Conservation (phyloP, 1,140 invertebrate species). For the Dryas iulia region DNA sequence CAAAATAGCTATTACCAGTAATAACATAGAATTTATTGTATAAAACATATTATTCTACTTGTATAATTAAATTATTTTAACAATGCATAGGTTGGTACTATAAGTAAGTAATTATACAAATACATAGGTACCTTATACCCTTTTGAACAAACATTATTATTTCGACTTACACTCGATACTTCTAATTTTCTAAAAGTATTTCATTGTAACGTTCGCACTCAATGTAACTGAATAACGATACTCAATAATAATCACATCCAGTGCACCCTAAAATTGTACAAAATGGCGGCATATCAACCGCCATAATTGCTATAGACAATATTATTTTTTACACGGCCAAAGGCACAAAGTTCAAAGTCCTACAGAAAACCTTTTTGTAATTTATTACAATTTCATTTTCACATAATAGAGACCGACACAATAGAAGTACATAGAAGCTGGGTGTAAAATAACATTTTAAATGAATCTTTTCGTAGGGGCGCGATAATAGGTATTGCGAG, state of each 20-base stretch:
- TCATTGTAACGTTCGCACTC: slow-evolving; percentile 44
- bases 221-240: slow-evolving; percentile 57
- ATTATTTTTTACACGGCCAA: slow-evolving; percentile 35
- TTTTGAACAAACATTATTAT: not conserved
- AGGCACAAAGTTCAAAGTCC: slow-evolving; percentile 47
- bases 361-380: slow-evolving; percentile 42
- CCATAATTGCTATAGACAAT: slow-evolving; percentile 48
- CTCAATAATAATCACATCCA: slow-evolving; percentile 49
- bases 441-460: slow-evolving; percentile 78
- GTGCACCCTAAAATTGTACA: slow-evolving; percentile 45
- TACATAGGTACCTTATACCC: too few relatives aligned
- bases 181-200: slow-evolving; percentile 5
- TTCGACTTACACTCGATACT: not conserved
- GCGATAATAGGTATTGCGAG: slow-evolving; percentile 68
- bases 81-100: not conserved
- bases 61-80: not conserved
- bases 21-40: not conserved
- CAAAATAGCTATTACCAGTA: not conserved
- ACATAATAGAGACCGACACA: slow-evolving; percentile 61
- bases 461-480: slow-evolving; percentile 71
- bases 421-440: slow-evolving; percentile 59
- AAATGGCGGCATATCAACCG: slow-evolving; percentile 53
- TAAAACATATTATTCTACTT: not conserved
- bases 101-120: not conserved
- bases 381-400: slow-evolving; percentile 49